Evolutionary conservation across 2,888 invertebrate genomes (phyloP).

Genomic region (Baccha elongata): DNA sequence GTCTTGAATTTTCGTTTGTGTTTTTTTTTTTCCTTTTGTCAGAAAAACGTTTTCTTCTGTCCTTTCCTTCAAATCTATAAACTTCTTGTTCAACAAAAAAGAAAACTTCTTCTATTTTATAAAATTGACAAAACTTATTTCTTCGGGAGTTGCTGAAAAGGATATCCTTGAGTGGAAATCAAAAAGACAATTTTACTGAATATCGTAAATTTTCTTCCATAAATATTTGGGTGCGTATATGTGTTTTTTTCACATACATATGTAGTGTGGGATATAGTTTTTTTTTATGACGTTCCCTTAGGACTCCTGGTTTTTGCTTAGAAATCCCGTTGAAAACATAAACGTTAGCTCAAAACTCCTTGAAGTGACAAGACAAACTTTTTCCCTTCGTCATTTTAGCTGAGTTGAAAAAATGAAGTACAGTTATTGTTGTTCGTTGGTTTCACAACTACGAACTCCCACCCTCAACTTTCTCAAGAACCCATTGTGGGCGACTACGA

Average conservation of each 20-base stretch:
- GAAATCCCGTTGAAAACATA: constrained; percentile 9
- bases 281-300: not conserved
- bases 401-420: constrained; percentile 10
- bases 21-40: too few relatives aligned
- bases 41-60: too few relatives aligned
- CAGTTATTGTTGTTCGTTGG: not conserved
- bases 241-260: too few relatives aligned
- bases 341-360: constrained; percentile 3
- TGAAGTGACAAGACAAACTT: constrained; percentile 16
- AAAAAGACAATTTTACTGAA: not conserved
- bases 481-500: not conserved
- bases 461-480: not conserved
- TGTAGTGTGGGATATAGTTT: not conserved
- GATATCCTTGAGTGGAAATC: not conserved
- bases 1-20: too few relatives aligned
- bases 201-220: not conserved
- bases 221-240: not conserved
- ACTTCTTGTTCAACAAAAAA: not conserved
- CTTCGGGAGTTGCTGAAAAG: not conserved
- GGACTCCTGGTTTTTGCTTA: not conserved
- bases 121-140: not conserved
- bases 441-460: not conserved
- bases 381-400: constrained; percentile 2
- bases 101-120: not conserved
- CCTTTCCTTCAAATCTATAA: too few relatives aligned